phyloP scores from a whole-genome alignment of 2,113 vertebrate species.

The Pimephales promelas region DNA sequence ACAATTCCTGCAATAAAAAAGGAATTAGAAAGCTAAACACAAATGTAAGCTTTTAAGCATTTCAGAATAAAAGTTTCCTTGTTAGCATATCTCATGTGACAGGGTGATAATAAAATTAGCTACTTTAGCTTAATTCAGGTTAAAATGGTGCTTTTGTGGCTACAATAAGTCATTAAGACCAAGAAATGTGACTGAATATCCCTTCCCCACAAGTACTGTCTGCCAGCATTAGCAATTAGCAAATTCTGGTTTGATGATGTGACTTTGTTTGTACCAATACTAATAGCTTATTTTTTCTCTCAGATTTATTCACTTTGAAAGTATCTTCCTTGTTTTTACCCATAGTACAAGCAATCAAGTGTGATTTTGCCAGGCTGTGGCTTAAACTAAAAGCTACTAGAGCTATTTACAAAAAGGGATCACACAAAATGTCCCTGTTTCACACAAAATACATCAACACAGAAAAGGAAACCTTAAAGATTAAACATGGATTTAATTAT shows the following conservation, averaged over 20 bases:
- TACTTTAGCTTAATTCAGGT: neutral
- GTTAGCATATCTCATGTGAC: neutral
- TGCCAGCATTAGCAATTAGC: neutral
- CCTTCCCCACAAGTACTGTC: neutral
- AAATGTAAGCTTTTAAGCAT: neutral
- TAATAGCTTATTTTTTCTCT: neutral
- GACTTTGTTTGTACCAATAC: neutral
- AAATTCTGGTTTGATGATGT: too few species aligned
- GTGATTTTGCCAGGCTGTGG: neutral
- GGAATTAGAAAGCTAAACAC: too few species aligned
- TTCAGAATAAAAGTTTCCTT: neutral
- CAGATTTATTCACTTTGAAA: neutral
- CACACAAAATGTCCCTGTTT: neutral
- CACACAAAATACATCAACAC: neutral
- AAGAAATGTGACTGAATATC: neutral
- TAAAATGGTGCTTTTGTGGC: neutral
- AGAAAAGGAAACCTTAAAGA: neutral
- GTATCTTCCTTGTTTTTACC: neutral
- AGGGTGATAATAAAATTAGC: neutral
- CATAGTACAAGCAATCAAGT: neutral
- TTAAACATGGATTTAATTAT: neutral
- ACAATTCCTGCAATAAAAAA: too few species aligned
- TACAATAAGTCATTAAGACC: neutral
- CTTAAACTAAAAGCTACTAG: neutral
- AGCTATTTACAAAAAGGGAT: neutral